Base-by-base conservation (phyloP, 1,140 invertebrate genomes). In the Cataglyphis hispanica region DNA sequence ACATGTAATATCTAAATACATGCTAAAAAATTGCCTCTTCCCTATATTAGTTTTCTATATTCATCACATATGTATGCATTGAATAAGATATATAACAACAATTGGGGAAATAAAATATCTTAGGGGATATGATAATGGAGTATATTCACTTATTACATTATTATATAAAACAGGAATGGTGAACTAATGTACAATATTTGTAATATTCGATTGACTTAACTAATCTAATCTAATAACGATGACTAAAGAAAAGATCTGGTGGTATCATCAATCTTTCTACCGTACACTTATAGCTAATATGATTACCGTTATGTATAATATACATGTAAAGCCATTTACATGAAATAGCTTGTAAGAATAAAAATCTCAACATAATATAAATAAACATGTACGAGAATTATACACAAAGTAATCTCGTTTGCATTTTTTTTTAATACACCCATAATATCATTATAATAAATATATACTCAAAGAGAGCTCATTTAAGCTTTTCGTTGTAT, bases 361-460 rank as follows among this genome's bases (percentile, higher is more conserved):
- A n/a, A 40, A 31, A 10, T 85, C 53, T 74, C 56, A 56, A 61
- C 13, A n/a, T 75, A 56, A 85, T 43, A 16, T 25, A 60, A 76
- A 40, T 40, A 61, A 76, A 76, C 19, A 75, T 37, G 11, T 58
- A 60, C 16, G 34, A 76, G 0, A 19, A 69, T 80, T 80, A 34
- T 86, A 78, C 25, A 10, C 16, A 10, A 63, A 74, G 43, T 88
- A 56, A 63, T 85, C 27, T 89, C 46, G 66, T 76, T 85, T 53
- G 67, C 70, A 58, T 56, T 89, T 85, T 78, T 78, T 83, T 72
- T 89, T 89, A 83, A 86, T 88, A 86, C 46, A 81, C 75, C 50
- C 74, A 70, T 76, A 66, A 76, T 67, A 89, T 80, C 60, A 34
- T 89, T 81, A 61, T 75, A 84, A 86, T 80, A 86, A 83, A 87